phyloP scores from a whole-genome alignment of 2,888 invertebrate species.

The Venustoraphidia nigricollis region DNA sequence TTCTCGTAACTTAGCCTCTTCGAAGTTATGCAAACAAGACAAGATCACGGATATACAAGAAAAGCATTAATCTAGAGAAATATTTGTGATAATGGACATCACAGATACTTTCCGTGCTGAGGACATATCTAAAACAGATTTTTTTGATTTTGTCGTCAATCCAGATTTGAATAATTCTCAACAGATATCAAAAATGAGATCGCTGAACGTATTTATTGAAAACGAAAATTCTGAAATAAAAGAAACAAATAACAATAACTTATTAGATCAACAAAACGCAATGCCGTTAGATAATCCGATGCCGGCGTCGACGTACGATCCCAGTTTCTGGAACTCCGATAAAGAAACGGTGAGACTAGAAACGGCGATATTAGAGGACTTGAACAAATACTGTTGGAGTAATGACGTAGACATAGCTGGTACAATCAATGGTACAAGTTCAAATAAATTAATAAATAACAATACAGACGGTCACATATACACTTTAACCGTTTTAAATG shows the following conservation, averaged over 20 bases:
- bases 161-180: constrained; percentile 57
- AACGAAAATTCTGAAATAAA: constrained; percentile 31
- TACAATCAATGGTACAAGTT: constrained; percentile 28
- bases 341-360: constrained; percentile 58
- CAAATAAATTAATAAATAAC: constrained; percentile 21
- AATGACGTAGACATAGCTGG: constrained; percentile 40
- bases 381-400: constrained; percentile 73
- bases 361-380: constrained; percentile 64
- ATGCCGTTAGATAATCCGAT: constrained; percentile 23
- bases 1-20: too few species aligned
- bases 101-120: constrained; percentile 65
- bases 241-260: constrained; percentile 42
- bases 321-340: constrained; percentile 49
- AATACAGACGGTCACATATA: constrained; percentile 74
- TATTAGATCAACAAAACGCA: background rate
- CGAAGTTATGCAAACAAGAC: too few species aligned
- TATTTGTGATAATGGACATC: constrained; percentile 59
- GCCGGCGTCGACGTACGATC: constrained; percentile 23
- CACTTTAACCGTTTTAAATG: constrained; percentile 73
- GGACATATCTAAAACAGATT: constrained; percentile 74
- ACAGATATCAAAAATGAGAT: constrained; percentile 48
- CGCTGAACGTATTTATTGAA: constrained; percentile 49
- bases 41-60: too few species aligned
- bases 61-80: constrained; percentile 4
- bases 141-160: constrained; percentile 77